Evolutionary conservation across 2,888 invertebrate genomes (phyloP), one percentile per base, ranked within the genome.

Genomic region (Hydraecia micacea): DNA sequence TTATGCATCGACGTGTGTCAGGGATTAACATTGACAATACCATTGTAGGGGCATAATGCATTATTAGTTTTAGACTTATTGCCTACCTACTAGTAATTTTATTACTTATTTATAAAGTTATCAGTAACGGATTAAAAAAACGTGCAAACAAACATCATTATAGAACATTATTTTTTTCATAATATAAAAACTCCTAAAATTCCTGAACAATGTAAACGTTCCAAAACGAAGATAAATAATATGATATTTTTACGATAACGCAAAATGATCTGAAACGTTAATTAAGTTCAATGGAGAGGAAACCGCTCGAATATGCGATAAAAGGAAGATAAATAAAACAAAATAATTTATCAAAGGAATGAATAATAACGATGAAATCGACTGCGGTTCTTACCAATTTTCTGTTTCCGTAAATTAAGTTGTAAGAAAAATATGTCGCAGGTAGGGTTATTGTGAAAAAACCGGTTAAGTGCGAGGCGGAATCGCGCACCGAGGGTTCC

Each of bases 251-350:
- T 82, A 67, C 68, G 49, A 67, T 75, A 49, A 39, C 55, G 52
- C 18, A 55, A 85, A 77, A 76, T 81, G 70, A 81, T 75, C 36
- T 39, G 42, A 60, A 77, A 75, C 67, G 32, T 76, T 87, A 86
- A 86, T 87, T 86, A 81, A 85, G 73, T 85, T 85, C 76, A 78
- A 81, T 79, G 88, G 73, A 68, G 42, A 75, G 72, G 78, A 85
- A 85, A 85, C 72, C 49, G 63, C 60, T 62, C 65, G 65, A 86
- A 79, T 71, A 76, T 76, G 67, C 67, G 66, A 74, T 74, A 75
- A 73, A 79, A 75, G 46, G 71, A 66, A 81, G 32, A 80, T 85
- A 77, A 80, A 85, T 87, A 77, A 87, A 73, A 85, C 66, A 46
- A 52, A 74, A 87, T 74, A 73, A 70, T 80, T 80, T 75, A 80